phyloP scores from a whole-genome alignment of 2,888 invertebrate genomes.

The Drosophila monieri region DNA sequence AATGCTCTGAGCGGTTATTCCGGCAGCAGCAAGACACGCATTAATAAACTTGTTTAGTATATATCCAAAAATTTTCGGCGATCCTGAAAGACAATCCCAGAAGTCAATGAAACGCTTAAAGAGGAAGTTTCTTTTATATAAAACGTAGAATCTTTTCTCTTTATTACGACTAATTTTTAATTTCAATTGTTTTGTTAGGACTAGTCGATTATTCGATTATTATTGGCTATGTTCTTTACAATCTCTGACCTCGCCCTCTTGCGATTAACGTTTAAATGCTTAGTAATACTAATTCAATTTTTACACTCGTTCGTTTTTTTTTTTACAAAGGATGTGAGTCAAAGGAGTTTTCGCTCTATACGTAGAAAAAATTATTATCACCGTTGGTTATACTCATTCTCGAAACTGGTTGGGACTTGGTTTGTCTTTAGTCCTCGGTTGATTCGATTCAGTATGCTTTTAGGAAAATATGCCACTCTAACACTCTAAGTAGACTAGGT shows the following conservation, averaged over 20 bases:
- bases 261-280: slow-evolving; percentile 47
- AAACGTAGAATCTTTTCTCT: slow-evolving; percentile 75
- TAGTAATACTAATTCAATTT: slow-evolving; percentile 53
- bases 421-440: slow-evolving; percentile 28
- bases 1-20: slow-evolving; percentile 31
- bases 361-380: slow-evolving; percentile 77
- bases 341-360: slow-evolving; percentile 37
- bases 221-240: slow-evolving; percentile 47
- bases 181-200: slow-evolving; percentile 49
- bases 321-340: slow-evolving; percentile 39
- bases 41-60: slow-evolving; percentile 36
- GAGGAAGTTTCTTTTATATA: slow-evolving; percentile 40
- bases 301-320: slow-evolving; percentile 8
- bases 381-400: slow-evolving; percentile 50
- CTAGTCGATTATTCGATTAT: slow-evolving; percentile 60
- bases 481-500: slow-evolving; percentile 72
- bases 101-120: not conserved
- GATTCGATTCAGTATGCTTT: slow-evolving; percentile 57
- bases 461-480: slow-evolving; percentile 77
- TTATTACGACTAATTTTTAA: slow-evolving; percentile 55
- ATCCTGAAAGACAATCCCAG: not conserved
- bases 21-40: slow-evolving; percentile 35
- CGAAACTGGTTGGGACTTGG: slow-evolving; percentile 58
- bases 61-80: not conserved
- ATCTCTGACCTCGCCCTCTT: slow-evolving; percentile 45